Evolutionary conservation across 2,797 vertebrate species (phyloP).

Genomic region (Chaetodon trifasciatus): DNA sequence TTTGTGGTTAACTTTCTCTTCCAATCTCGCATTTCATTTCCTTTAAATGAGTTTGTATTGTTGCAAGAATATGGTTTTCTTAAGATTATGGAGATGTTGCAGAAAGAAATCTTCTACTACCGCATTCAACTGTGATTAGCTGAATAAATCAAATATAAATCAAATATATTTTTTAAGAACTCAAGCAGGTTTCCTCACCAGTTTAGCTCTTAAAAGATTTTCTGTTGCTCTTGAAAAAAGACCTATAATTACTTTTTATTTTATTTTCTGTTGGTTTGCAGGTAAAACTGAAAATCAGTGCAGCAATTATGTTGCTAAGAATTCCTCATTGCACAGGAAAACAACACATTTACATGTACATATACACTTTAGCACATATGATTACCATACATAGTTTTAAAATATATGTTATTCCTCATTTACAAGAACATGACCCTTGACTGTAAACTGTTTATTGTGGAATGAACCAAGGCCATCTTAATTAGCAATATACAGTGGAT

Average conservation of each 20-base stretch:
- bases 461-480: not conserved
- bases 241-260: not conserved
- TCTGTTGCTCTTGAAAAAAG: no score
- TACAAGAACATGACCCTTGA: not conserved
- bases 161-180: not conserved
- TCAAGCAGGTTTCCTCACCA: not conserved
- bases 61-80: not conserved
- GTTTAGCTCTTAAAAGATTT: not conserved
- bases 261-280: not conserved
- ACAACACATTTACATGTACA: not conserved
- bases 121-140: not conserved
- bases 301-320: not conserved
- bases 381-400: no score
- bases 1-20: constrained; percentile 10
- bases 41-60: constrained; percentile 10
- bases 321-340: not conserved
- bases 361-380: no score
- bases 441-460: not conserved
- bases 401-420: not conserved
- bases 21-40: constrained; percentile 5
- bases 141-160: not conserved
- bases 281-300: not conserved
- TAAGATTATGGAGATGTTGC: not conserved
- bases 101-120: not conserved
- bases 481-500: not conserved